Conservation (phyloP, 2,113 vertebrate species). For the Ailurus styani region DNA sequence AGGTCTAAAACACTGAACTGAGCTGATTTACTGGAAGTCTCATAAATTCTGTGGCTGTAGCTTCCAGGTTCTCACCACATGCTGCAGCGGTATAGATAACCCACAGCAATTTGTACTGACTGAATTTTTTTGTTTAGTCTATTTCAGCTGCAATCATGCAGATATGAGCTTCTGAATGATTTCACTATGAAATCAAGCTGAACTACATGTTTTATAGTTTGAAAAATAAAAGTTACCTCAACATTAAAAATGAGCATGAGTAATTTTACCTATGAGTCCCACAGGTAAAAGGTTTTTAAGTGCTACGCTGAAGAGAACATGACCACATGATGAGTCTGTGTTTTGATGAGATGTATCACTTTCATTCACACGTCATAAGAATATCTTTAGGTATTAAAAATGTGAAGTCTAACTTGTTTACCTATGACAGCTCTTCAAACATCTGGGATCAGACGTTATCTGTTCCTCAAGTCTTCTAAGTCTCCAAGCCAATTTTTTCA, state of each 20-base stretch:
- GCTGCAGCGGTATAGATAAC: slow-evolving; percentile 57
- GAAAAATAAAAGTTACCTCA: slow-evolving; percentile 4
- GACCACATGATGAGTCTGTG: not conserved
- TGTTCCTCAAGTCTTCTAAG: not conserved
- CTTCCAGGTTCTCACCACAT: slow-evolving; percentile 61
- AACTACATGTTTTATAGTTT: not conserved
- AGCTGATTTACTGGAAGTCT: slow-evolving; percentile 69
- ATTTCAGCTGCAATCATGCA: slow-evolving; percentile 55
- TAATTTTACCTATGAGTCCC: not conserved
- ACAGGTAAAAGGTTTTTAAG: not conserved
- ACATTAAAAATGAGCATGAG: not conserved
- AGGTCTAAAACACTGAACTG: slow-evolving; percentile 55
- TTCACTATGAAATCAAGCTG: slow-evolving; percentile 32
- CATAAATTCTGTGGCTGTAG: slow-evolving; percentile 43
- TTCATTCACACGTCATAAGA: not conserved
- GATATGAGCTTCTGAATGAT: slow-evolving; percentile 57
- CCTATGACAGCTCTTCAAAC: not conserved
- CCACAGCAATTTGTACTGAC: slow-evolving; percentile 61
- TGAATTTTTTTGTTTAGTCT: slow-evolving; percentile 69
- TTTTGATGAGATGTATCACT: not conserved
- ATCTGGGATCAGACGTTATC: not conserved
- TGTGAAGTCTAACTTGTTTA: not conserved
- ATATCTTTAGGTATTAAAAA: slow-evolving; percentile 7
- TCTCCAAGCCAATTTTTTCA: not conserved
- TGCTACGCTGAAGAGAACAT: not conserved